A percentile compares a stretch with the other conserved stretches of the same genome.
Conservation (phyloP, 92 coral and sea anemone species). For the Phenganax stokvisi region DNA sequence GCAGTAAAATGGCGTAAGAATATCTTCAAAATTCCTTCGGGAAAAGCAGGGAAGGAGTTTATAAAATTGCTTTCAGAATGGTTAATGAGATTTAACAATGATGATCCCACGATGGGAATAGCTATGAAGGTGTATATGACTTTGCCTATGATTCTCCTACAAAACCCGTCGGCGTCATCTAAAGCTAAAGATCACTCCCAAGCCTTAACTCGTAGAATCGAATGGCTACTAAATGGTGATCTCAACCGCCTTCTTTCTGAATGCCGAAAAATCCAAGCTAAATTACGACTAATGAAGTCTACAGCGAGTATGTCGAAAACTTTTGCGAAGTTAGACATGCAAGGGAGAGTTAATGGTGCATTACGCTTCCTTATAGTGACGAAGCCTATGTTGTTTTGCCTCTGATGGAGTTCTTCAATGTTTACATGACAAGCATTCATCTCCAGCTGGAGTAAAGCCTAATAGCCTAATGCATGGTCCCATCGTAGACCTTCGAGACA, state of each 20-base stretch:
- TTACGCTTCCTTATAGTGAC: neutral
- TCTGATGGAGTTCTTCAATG: slow-evolving; percentile 4
- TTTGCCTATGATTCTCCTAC: neutral
- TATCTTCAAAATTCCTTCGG: neutral
- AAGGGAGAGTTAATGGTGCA: neutral
- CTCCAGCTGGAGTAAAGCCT: neutral
- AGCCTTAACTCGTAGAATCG: neutral
- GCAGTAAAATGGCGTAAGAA: neutral
- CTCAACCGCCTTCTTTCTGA: neutral
- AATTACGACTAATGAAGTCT: neutral
- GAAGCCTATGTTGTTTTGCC: slow-evolving; percentile 12
- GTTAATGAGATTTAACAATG: slow-evolving; percentile 12
- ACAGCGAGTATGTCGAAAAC: neutral
- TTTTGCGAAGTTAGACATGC: neutral
- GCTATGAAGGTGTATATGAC: neutral
- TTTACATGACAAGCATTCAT: neutral
- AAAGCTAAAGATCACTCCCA: slow-evolving; percentile 7
- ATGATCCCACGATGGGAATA: neutral
- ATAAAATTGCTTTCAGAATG: neutral
- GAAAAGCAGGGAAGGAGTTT: neutral
- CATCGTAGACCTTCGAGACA: neutral
- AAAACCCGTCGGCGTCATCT: neutral
- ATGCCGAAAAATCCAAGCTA: slow-evolving; percentile 2
- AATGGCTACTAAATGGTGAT: slow-evolving; percentile 7
- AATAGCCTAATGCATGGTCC: slow-evolving; percentile 7